Evolutionary conservation across 2,888 invertebrate species (phyloP).

Genomic region (Sarcophaga subvicina): DNA sequence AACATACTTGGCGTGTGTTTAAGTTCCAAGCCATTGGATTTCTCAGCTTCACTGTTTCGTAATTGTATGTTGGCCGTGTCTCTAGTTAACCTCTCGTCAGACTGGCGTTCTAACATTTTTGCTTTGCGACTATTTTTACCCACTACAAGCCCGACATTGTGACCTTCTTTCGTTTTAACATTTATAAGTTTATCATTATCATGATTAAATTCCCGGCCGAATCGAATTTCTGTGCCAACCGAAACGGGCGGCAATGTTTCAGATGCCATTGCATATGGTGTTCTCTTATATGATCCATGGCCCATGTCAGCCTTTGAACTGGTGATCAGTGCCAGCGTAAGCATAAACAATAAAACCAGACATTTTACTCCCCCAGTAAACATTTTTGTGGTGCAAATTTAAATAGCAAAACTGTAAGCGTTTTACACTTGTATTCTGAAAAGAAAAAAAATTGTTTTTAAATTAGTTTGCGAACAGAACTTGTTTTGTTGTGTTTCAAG

Average conservation of each 20-base stretch:
- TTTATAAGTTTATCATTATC: slow-evolving; percentile 89
- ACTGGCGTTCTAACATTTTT: slow-evolving; percentile 72
- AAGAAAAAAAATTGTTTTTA: slow-evolving; percentile 4
- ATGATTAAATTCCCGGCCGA: slow-evolving; percentile 89
- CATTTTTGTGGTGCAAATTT: slow-evolving; percentile 37
- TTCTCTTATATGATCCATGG: slow-evolving; percentile 34
- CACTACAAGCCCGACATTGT: slow-evolving; percentile 86
- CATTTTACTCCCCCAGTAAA: slow-evolving; percentile 6
- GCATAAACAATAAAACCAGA: slow-evolving; percentile 31
- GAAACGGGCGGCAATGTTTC: slow-evolving; percentile 82
- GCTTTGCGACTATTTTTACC: slow-evolving; percentile 78
- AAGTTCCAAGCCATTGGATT: slow-evolving; percentile 59
- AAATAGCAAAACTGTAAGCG: slow-evolving; percentile 30
- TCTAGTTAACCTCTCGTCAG: slow-evolving; percentile 68
- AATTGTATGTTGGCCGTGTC: slow-evolving; percentile 34
- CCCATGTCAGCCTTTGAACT: slow-evolving; percentile 10
- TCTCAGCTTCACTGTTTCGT: not conserved
- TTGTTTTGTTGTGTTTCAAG: too few species aligned
- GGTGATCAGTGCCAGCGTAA: slow-evolving; percentile 18
- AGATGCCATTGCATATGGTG: slow-evolving; percentile 64
- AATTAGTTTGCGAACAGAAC: not conserved
- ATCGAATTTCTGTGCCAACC: slow-evolving; percentile 89
- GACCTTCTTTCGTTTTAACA: slow-evolving; percentile 89
- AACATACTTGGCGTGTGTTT: slow-evolving; percentile 75
- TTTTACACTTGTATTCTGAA: slow-evolving; percentile 55